Evolutionary conservation across 1,140 invertebrate genomes (phyloP), one percentile per base, ranked within the genome.

Genomic region (Procambarus virginalis): DNA sequence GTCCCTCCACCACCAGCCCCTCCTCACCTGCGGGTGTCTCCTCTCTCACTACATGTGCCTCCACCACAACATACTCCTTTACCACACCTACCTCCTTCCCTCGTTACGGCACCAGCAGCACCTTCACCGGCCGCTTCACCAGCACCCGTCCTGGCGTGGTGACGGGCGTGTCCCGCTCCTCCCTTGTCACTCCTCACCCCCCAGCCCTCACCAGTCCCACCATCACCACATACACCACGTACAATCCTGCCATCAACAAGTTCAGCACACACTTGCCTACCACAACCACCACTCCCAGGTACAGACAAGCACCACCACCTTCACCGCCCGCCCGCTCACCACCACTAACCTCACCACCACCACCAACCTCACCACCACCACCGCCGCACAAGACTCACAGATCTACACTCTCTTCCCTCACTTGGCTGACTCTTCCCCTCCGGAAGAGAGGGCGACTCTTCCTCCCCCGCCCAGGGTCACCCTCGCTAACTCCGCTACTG

Each of bases 391-490:
- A 6, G 68, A n/a, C 45, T 84, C 82, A 2, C 84, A 86, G 45
- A 58, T 89, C 8, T 89, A 89, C 48, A 89, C 88, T 3, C 88
- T 89, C 22, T 58, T 73, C 20, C 76, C 81, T 20, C 60, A 70
- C 48, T 10, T 80, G 4, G 6, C 78, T 14, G 20, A 58, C 85
- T 51, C 64, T 17, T 17, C 60, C 20, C 77, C 77, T 20, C 55
- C 46, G 3, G n/a, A 68, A 1, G 68, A 2, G 58, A 84, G 34
- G 45, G 34, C 68, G 8, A 14, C 4, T 70, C 64, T 51, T n/a
- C 68, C 88, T 64, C 82, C 75, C 20, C 88, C 88, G 22, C 80
- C 88, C 14, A 82, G 82, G 81, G 88, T 89, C 48, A 89, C 88
- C 17, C 73, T 78, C 10, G 80, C 81, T 20, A 89, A 51, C 75